A percentile compares a stretch with the other conserved stretches of the same genome.
Evolutionary conservation across 2,888 invertebrate species (phyloP).

Genomic region (Synanthedon myopaeformis): DNA sequence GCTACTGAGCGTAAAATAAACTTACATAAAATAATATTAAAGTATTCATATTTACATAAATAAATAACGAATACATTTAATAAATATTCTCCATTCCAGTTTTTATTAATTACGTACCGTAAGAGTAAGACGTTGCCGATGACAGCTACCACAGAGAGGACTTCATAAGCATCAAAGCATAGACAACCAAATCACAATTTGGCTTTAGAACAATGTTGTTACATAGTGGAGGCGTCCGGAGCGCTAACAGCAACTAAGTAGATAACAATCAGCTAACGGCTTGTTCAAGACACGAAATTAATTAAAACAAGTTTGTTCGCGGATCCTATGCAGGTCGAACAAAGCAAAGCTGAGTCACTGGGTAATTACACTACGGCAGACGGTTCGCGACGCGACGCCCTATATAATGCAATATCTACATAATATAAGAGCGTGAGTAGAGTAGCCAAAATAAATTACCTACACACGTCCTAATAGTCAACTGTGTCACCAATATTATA

Average conservation of each 20-base stretch:
- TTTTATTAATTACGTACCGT: no score
- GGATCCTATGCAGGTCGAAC: conserved; percentile 67
- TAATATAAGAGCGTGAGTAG: conserved; percentile 25
- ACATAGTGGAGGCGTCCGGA: conserved; percentile 59
- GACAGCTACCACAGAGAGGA: no score
- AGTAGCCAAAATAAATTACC: not conserved
- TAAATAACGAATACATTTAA: no score
- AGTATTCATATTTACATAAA: no score
- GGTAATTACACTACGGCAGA: conserved; percentile 60
- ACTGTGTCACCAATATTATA: no score
- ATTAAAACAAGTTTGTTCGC: conserved; percentile 72
- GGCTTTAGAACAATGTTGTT: conserved; percentile 54
- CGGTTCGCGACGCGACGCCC: conserved; percentile 13
- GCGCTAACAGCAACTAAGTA: conserved; percentile 66
- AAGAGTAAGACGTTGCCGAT: no score
- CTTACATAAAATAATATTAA: no score
- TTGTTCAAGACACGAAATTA: conserved; percentile 71
- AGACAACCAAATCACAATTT: conserved; percentile 38
- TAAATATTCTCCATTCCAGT: no score
- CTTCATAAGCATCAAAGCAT: conserved; percentile 3
- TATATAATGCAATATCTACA: conserved; percentile 13
- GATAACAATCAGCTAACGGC: conserved; percentile 67
- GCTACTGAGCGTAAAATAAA: no score
- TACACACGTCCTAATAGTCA: no score
- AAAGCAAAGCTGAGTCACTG: conserved; percentile 68